Base-by-base conservation (phyloP, 92 coral and sea anemone genomes). In the Porites rus region DNA sequence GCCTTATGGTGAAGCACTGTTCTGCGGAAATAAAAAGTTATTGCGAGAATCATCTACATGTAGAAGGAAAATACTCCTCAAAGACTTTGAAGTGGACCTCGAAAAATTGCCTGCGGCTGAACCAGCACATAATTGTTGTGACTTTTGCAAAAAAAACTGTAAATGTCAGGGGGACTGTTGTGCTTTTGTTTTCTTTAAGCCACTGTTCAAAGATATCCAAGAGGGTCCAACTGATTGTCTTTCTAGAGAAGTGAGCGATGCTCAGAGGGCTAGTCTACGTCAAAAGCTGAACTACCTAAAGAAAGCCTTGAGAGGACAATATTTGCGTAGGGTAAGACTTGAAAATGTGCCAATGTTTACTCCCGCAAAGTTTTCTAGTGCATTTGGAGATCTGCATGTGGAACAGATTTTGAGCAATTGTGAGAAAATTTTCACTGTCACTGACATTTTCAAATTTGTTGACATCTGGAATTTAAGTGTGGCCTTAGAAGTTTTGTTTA, bases 61-160 rank as follows among this genome's bases (percentile, higher is more conserved):
- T 74, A 74, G 83, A 52, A 79, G 90, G 28, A 80, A 66, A 63
- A 66, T 69, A 10, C 78, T 88, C 16, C 61, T 88, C 1, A 17
- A n/a, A 13, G 52, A 76, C 63, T 91, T 82, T 87, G 91, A 86
- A 59, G 60, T 58, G 4, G 78, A 90, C 28, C 13, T 68, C 20
- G 1, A 16, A 13, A 67, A 69, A 10, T 8, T 79, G 0, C 64
- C 80, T 38, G 38, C 68, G 28, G 20, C 50, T 79, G 67, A 61
- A 13, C 38, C 24, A 17, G 59, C 86, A 10, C 91, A 91, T 83
- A 10, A 69, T 46, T 91, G 92, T 59, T 91, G 94, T 88, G 94
- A 88, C 68, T 52, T 78, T 31, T 91, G 94, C 24, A 80, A 91
- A 52, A 65, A 25, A 69, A 22, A 59, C 11, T 91, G 91, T 4